Evolutionary conservation across 2,113 vertebrate species (phyloP), one percentile per base, ranked within the genome.

Genomic region (Gila orcuttii): DNA sequence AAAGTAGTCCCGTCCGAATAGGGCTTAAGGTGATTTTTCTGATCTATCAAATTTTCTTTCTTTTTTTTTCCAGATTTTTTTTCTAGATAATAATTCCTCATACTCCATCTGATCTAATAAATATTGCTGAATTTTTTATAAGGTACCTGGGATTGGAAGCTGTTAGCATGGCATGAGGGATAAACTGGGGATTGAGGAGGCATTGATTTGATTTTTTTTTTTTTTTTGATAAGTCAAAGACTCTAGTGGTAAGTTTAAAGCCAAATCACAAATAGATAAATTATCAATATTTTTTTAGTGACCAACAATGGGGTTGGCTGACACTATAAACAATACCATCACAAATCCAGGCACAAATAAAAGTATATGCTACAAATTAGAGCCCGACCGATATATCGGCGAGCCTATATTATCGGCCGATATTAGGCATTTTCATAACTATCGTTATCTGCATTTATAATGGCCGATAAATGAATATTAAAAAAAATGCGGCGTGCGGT

Each of bases 61-160:
- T 17, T 17, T 50, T 50, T 50, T 47, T 2, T 11, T 1, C 10
- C 45, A 52, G 21, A 84, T 23, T 5, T 36, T 39, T 21, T 25
- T 50, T 50, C 12, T 50, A 50, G 47, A 12, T 50, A 15, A 52
- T 15, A 52, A 52, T 17, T 4, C 50, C 31, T 82, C 82, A 71
- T 28, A 23, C 52, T 83, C 25, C 15, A 2, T 17, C 3, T 57
- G 50, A 85, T 6, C n/a, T 82, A 39, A 82, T 82, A 60, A 60
- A 82, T 75, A 79, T 81, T 31, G 60, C 25, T 77, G 2, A 59
- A 57, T 47, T 31, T 28, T 17, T 64, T 80, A 23, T 25, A 84
- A 12, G 12, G 13, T 73, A 33, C n/a, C 31, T 50, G 57, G 31
- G 15, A 74, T 71, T 69, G 6, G 1, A 77, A 55, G 36, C 13